These are phyloP conservation scores for Sesamia nonagrioides DNA, from an alignment of 1,140 invertebrate species.

Conservation along the genomic window DNA sequence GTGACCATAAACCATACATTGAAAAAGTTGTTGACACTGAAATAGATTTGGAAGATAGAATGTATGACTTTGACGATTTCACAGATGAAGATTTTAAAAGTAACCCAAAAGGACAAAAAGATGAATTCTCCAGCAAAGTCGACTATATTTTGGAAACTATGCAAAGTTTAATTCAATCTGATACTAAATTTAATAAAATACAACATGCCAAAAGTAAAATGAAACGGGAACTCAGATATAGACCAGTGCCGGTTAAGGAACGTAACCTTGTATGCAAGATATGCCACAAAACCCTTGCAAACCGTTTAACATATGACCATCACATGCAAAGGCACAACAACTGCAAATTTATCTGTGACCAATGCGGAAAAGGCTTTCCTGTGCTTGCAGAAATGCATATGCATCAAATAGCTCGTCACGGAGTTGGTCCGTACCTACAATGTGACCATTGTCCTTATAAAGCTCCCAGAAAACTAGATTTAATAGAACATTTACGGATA, in stretches of 20 bases:
- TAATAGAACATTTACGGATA: slow-evolving; percentile 75
- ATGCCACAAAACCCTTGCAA: slow-evolving; percentile 72
- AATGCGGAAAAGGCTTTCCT: slow-evolving; percentile 77
- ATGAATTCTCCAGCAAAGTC: slow-evolving; percentile 24
- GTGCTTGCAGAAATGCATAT: slow-evolving; percentile 62
- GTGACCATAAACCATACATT: background rate
- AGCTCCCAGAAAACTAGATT: slow-evolving; percentile 67
- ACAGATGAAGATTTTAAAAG: slow-evolving; percentile 16
- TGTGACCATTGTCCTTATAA: slow-evolving; percentile 76
- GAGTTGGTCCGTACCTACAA: slow-evolving; percentile 67
- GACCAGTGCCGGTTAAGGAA: slow-evolving; percentile 32
- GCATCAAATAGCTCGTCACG: slow-evolving; percentile 70
- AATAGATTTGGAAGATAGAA: background rate
- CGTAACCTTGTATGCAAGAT: slow-evolving; percentile 64
- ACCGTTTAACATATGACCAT: slow-evolving; percentile 68
- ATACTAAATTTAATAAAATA: background rate
- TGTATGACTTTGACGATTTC: slow-evolving; percentile 30
- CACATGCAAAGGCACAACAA: slow-evolving; percentile 79
- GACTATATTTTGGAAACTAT: slow-evolving; percentile 50
- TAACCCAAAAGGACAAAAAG: background rate
- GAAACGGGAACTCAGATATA: slow-evolving; percentile 49
- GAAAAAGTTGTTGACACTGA: background rate
- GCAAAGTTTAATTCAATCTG: slow-evolving; percentile 47
- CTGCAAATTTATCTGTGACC: slow-evolving; percentile 75
- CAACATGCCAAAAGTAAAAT: slow-evolving; percentile 15